Evolutionary conservation across 2,888 invertebrate genomes (phyloP).

Genomic region (Mythimna pallens): DNA sequence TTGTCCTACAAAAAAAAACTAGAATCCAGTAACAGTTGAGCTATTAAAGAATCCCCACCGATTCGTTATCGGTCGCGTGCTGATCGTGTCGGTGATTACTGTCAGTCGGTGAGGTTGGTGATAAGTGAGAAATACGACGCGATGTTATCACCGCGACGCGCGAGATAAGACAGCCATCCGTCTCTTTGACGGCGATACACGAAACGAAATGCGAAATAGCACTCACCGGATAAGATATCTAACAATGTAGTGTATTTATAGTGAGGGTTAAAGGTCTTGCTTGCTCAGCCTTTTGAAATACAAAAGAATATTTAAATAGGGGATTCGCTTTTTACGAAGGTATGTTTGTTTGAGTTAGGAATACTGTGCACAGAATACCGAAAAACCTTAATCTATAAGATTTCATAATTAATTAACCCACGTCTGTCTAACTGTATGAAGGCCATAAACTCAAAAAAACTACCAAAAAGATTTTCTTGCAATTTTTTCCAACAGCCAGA

Average conservation of each 20-base stretch:
- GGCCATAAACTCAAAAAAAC: no score
- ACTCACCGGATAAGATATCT: not conserved
- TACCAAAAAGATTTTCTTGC: no score
- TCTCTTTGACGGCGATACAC: conserved; percentile 39
- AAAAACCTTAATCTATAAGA: no score
- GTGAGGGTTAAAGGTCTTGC: not conserved
- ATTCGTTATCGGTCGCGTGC: conserved; percentile 55
- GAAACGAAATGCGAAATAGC: conserved; percentile 7
- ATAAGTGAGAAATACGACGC: conserved; percentile 61
- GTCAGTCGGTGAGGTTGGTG: conserved; percentile 31
- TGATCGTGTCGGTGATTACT: conserved; percentile 35
- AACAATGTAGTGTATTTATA: conserved; percentile 1
- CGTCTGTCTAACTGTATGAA: no score
- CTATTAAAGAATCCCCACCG: conserved; percentile 17
- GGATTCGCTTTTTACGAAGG: no score
- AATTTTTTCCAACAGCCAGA: no score
- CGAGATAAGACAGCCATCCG: conserved; percentile 39
- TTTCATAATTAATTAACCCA: no score
- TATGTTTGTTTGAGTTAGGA: no score
- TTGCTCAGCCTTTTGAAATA: not conserved
- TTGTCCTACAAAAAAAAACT: not conserved
- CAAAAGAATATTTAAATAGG: not conserved
- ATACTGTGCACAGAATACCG: no score
- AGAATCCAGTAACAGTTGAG: not conserved
- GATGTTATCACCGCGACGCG: conserved; percentile 35